Evolutionary conservation across 2,113 vertebrate species (phyloP), one percentile per base, ranked within the genome.

Genomic region (Cavia porcellus): DNA sequence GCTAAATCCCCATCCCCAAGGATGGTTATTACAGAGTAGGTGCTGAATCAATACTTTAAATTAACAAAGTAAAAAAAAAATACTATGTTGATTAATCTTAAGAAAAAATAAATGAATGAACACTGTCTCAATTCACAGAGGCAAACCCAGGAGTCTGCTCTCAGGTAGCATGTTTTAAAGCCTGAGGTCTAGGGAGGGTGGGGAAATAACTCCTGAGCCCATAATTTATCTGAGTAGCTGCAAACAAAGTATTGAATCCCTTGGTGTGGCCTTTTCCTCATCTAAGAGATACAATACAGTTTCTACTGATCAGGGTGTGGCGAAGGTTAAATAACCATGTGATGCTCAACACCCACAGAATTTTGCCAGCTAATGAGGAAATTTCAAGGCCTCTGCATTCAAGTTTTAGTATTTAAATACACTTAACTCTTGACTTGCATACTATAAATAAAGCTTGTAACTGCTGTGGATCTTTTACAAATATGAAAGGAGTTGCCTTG

Each of bases 261-360:
- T 66, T 45, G 9, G 11, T 55, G 12, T 38, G 22, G 84, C 75
- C n/a, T 66, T 74, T 90, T 66, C 1, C 7, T 89, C 22, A 64
- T 38, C 3, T 42, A n/a, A 81, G 22, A 13, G 55, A 25, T 4
- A 84, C 20, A 24, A 42, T 75, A 45, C 28, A 84, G 66, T 75
- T n/a, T 74, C 19, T 72, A 32, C 14, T 38, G 0, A 1, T 42
- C 32, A 59, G 8, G 0, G 28, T n/a, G 4, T 32, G 19, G 0
- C 57, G 45, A 84, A 9, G 10, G 75, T 38, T 85, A 77, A 81
- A 74, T 35, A 35, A 50, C 9, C 22, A 0, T 10, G 10, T 45
- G 1, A 5, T 47, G 0, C 28, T 50, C 66, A 79, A 81, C 7
- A 70, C 68, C 7, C 14, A 35, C n/a, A 47, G 38, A 70, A 52